Percentiles rank a stretch among this genome's conserved stretches.
These are phyloP conservation scores for Psophia crepitans DNA, from an alignment of 2,113 vertebrate genomes.

Conservation along the genomic window DNA sequence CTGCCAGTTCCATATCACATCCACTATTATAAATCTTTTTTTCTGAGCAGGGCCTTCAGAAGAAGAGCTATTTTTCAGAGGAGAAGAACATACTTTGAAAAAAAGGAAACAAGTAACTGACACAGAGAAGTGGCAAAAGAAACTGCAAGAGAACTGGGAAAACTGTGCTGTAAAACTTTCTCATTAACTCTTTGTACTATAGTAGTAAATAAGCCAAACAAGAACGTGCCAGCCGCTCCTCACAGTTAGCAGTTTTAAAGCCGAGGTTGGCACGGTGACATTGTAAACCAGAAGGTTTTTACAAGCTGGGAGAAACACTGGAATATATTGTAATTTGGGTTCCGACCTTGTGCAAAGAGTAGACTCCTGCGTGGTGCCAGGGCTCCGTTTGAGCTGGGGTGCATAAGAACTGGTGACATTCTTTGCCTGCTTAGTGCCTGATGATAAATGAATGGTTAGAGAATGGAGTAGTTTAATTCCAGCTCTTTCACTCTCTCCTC, in stretches of 20 bases:
- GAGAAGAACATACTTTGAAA: slow-evolving; percentile 32
- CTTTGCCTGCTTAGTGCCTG: background rate
- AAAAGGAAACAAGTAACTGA: slow-evolving; percentile 68
- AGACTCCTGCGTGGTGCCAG: background rate
- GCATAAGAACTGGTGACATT: background rate
- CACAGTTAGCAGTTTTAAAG: background rate
- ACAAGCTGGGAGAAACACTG: background rate
- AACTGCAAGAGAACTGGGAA: slow-evolving; percentile 93
- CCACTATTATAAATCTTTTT: background rate
- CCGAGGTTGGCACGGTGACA: background rate
- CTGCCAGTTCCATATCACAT: background rate
- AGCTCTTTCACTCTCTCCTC: background rate
- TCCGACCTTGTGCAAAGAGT: background rate
- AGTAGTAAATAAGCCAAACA: background rate
- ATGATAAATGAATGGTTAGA: background rate
- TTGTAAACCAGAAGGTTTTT: background rate
- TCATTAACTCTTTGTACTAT: background rate
- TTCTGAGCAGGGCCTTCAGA: slow-evolving; percentile 79
- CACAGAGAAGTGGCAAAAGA: slow-evolving; percentile 81
- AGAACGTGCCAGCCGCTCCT: background rate
- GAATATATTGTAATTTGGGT: background rate
- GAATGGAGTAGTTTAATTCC: background rate
- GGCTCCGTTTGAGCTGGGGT: background rate
- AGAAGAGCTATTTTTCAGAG: slow-evolving; percentile 76
- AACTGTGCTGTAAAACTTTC: slow-evolving; percentile 81